Base-by-base conservation (phyloP, 1,140 invertebrate genomes). In the Paralvinella palmiformis region DNA sequence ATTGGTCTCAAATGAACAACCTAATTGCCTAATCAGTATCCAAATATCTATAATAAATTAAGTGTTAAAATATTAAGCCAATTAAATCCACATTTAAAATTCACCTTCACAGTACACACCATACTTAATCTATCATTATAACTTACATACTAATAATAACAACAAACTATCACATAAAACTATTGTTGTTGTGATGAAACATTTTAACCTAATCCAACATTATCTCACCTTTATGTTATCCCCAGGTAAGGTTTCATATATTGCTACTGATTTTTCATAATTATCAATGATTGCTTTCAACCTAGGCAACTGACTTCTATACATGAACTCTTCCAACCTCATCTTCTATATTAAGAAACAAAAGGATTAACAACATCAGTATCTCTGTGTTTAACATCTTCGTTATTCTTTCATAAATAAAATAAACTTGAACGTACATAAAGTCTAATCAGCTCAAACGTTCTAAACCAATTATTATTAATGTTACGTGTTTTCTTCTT, bases 251-350 rank as follows among this genome's bases (percentile, higher is more conserved):
- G 24, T 22, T 13, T 3, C 24, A 52, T 27, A 29, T 29, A 52
- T 22, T 52, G 24, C 31, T 52, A 29, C 33, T 7, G 55, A 20
- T 57, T 27, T 32, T 32, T 57, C 55, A 33, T 33, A 57, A n/a
- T 33, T n/a, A 1, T 57, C 55, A 31, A 57, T 33, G 33, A 57
- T 31, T 57, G 29, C 35, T 3, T 20, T 27, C 20, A 57, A 32
- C 22, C 6, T 3, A 15, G 55, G 55, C 55, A 57, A 57, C 55
- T 57, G 55, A 2, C 7, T 15, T 6, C 55, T 27, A n/a, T 57
- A 57, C 55, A 57, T 57, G 33, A 32, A 57, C 33, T 57, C 55
- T n/a, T 36, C 6, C 5, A 57, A 32, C n/a, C 35, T 57, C 55
- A 57, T 57, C 15, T 31, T 3, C 55, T 57, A 32, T 31, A 10